Base-by-base conservation (phyloP, 2,797 vertebrate species). In the Moxostoma hubbsi region DNA sequence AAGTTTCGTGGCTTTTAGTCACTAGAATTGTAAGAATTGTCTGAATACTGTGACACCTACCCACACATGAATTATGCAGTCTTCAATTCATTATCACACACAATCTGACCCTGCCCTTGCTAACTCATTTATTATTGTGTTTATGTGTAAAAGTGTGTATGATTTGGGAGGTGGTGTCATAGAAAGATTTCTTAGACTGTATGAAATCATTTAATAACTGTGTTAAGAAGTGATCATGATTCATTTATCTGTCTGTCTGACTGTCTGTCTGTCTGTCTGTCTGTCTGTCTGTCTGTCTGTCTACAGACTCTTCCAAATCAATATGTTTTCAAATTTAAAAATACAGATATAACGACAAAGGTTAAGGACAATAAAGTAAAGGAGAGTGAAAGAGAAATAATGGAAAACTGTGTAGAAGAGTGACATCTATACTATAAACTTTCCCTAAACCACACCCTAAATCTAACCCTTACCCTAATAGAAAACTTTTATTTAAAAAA, bases 31-130 rank as follows among this genome's bases (percentile, higher is more conserved):
- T 43, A 4, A 12, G 49, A 10, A 10, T 53, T 54, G 6, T 69
- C 49, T 55, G 47, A 59, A 78, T 18, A 67, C 50, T 10, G 55
- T 61, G 12, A 61, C 68, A 82, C 59, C 71, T 50, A 46, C 76
- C 72, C 82, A 73, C 77, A 69, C n/a, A 54, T 77, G 47, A 69
- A 64, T 73, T 16, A 71, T 68, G 16, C 18, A 43, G 18, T n/a
- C 51, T 55, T 66, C 57, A 47, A 24, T 57, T 11, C 15, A 66
- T 66, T 11, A 11, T n/a, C 65, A 62, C 58, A 74, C 16, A 12
- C 57, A 62, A 9, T 76, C 74, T 16, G 36, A 78, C 58, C 11
- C 57, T 18, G 18, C 12, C 7, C 46, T 46, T 70, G 49, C 24
- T 63, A 70, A 36, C 8, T 54, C 54, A 58, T 63, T 50, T 24